Conservation (phyloP, 37 sponge, comb jelly and placozoan species). For the Geodia barretti region DNA sequence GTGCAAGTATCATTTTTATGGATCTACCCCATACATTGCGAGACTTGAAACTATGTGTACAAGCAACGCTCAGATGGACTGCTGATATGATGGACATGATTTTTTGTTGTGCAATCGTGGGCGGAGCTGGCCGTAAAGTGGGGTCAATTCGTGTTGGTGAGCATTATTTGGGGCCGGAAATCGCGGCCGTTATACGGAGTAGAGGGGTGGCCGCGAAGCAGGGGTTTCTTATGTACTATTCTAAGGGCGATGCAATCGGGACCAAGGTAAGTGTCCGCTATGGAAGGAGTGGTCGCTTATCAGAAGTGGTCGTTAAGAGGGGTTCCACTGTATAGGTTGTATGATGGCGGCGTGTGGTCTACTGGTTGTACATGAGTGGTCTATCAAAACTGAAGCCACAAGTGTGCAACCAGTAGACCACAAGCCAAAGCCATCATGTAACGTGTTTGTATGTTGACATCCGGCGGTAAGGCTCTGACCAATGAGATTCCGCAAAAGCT, state of each 20-base stretch:
- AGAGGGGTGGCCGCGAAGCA: not conserved
- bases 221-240: slow-evolving; percentile 15
- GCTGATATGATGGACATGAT: too few relatives aligned
- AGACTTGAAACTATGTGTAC: slow-evolving; percentile 1
- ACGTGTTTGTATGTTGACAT: too few relatives aligned
- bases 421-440: too few relatives aligned
- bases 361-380: too few relatives aligned
- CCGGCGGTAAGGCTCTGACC: too few relatives aligned
- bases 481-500: too few relatives aligned
- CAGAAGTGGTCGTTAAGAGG: slow-evolving; percentile 16
- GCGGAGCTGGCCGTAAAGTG: not conserved
- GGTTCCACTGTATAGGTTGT: slow-evolving; percentile 4
- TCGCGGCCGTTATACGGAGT: not conserved
- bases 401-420: too few relatives aligned
- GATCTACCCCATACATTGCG: slow-evolving; percentile 11
- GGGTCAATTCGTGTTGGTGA: slow-evolving; percentile 2
- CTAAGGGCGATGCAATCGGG: slow-evolving; percentile 4
- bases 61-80: too few relatives aligned
- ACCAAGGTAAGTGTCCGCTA: slow-evolving; percentile 12
- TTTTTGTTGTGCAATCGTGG: too few relatives aligned
- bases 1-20: slow-evolving; percentile 20
- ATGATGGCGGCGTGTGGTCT: too few relatives aligned
- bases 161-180: slow-evolving; percentile 17
- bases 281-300: slow-evolving; percentile 7
- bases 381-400: too few relatives aligned